Evolutionary conservation across 2,888 invertebrate species (phyloP), one percentile per base, ranked within the genome.

Genomic region (Julus scanicus): DNA sequence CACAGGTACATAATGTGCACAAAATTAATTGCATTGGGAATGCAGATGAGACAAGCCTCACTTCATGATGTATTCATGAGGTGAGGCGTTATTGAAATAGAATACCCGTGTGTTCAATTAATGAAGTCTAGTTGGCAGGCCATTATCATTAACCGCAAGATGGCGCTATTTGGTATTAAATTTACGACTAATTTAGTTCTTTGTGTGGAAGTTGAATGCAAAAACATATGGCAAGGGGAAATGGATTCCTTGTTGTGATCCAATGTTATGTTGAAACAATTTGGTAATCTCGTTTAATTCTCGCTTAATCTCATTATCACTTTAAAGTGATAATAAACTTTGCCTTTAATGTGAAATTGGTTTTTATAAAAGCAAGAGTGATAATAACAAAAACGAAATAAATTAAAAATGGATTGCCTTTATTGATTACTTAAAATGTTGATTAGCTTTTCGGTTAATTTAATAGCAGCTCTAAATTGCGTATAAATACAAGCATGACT

Each of bases 1-100:
- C 29, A 71, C 20, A 71, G 71, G 71, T 71, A 20, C 11, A 20
- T 11, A 20, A 71, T 71, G 11, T 11, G 29, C 29, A 71, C 20
- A 71, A 71, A 71, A 71, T 71, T 71, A 71, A 71, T 71, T 71
- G 71, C 71, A 29, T 71, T 29, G 71, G 9, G 29, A 29, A 29
- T 71, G 71, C 20, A 71, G 9, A 29, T 71, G 71, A 71, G 20
- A n/a, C 9, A 9, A 2, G 29, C 71, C 71, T n/a, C n/a, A 1
- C 5, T 63, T 63, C 29, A 8, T 17, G 15, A 4, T 53, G 13
- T 17, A 53, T 53, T 53, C 53, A 53, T 53, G 53, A 13, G 15
- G 17, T 53, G 49, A 49, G 13, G 11, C 13, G 4, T 53, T 53
- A 53, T 53, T 13, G 53, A 53, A 53, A 53, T 53, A 17, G 4